Evolutionary conservation across 2,797 vertebrate genomes (phyloP), one percentile per base, ranked within the genome.

Genomic region (Melanotaenia parkinsoni): DNA sequence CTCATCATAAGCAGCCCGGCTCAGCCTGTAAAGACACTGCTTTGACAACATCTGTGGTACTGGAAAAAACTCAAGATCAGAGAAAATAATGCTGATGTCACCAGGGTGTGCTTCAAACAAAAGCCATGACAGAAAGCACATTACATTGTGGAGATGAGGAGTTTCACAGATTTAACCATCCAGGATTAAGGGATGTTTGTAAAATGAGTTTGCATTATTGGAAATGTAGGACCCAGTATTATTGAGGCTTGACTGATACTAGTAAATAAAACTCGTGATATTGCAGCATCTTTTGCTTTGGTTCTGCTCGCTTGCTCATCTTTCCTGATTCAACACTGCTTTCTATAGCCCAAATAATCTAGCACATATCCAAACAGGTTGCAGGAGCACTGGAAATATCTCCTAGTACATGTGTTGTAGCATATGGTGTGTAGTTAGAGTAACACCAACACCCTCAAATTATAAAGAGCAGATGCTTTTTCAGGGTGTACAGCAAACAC

Each of bases 401-500:
- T 58, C 32, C n/a, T 3, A 0, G 26, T 40, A 40, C 35, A 5
- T 57, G 37, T 16, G 43, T 24, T 65, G 33, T 11, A 59, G 59
- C 26, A 26, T 4, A 45, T 24, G 24, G 33, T 11, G 32, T 37
- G 24, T 47, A 47, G 18, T 10, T 47, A n/a, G 20, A n/a, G 45
- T 9, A 45, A 2, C 43, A 45, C 43, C 16, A 47, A 18, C 5
- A 2, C 45, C 45, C 45, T 47, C 20, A 47, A 40, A 40, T 47
- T 47, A 47, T 47, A 20, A 1, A 45, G 43, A 18, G 43, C 18
- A 18, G 43, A 45, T 45, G 43, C 40, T 45, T 45, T 20, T 14
- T 45, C 43, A 45, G 40, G 38, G 18, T 43, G 59, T 54, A 40
- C 51, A 51, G 4, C 37, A 61, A 63, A 67, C n/a, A 58, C 37